Base-by-base conservation (phyloP, 2,888 invertebrate species). In the Dendrolimus houi region DNA sequence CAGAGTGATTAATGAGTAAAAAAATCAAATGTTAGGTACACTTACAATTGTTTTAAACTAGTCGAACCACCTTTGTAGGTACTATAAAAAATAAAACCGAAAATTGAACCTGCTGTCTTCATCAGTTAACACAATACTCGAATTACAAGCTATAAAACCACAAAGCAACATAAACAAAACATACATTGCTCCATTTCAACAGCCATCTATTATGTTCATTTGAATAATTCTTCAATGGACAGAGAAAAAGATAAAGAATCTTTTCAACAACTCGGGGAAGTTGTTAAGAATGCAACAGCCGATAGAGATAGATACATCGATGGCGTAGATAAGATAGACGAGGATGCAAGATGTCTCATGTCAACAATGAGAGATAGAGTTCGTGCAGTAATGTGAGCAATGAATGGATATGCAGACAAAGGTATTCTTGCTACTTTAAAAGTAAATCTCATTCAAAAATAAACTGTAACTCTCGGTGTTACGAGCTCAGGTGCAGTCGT, bases 361-460 rank as follows among this genome's bases (percentile, higher is more conserved):
- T 81, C 82, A 80, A 83, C 82, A 84, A 81, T 82, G 77, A 82
- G 75, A 75, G 75, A 81, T 78, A 78, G 73, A 74, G 74, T 76
- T 77, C 81, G 77, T 78, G 81, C 75, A 74, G 77, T 81, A 81
- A 83, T 80, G 77, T 83, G 83, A 81, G 74, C 77, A 78, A 74
- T 83, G 77, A 83, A 85, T 84, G 77, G 78, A 75, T 72, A 71
- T 66, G 65, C 69, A 70, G 66, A 68, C 79, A 73, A 74, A 68
- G 61, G 60, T 67, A 66, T 62, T 64, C 47, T 8, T 47, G 12
- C 9, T 12, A 47, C 12, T 47, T 47, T 9, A 12, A 47, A 47
- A 10, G 12, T 29, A 29, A 29, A 29, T 29, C 29, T 29, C 47
- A 47, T 10, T 47, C 9, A 10, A 47, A 47, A 47, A 12, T 47